Percentiles rank a stretch among this genome's conserved stretches.
Evolutionary conservation across 2,888 invertebrate species (phyloP).

Genomic region (Catonia carolina): DNA sequence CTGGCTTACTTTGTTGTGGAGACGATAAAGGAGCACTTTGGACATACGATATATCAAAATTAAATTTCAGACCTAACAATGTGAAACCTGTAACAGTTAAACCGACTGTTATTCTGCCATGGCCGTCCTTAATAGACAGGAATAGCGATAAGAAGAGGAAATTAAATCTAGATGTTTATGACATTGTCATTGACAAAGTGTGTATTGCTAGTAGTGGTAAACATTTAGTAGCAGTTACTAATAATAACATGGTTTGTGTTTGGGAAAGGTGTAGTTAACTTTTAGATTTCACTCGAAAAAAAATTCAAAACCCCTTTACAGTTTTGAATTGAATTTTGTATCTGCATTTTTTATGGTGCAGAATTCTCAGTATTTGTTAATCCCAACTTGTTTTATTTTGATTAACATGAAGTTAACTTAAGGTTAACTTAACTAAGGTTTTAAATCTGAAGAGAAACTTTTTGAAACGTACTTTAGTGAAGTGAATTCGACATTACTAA

Average conservation of each 20-base stretch:
- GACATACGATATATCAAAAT: slow-evolving; percentile 37
- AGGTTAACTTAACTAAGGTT: too few relatives aligned
- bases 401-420: too few relatives aligned
- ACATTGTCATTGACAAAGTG: slow-evolving; percentile 40
- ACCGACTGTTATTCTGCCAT: slow-evolving; percentile 34
- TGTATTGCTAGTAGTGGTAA: slow-evolving; percentile 34
- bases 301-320: too few relatives aligned
- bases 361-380: too few relatives aligned
- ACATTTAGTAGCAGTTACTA: slow-evolving; percentile 40
- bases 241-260: slow-evolving; percentile 41
- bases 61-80: slow-evolving; percentile 2
- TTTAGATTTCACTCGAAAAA: too few relatives aligned
- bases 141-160: slow-evolving; percentile 38
- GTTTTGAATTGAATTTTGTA: too few relatives aligned
- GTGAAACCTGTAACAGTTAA: slow-evolving; percentile 23
- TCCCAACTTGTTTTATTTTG: too few relatives aligned
- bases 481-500: too few relatives aligned
- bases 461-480: too few relatives aligned
- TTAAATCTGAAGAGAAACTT: too few relatives aligned
- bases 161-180: slow-evolving; percentile 38
- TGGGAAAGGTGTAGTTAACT: too few relatives aligned
- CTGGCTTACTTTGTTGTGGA: slow-evolving; percentile 38
- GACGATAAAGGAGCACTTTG: slow-evolving; percentile 40
- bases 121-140: slow-evolving; percentile 38
- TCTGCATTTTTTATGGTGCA: too few relatives aligned